Evolutionary conservation across 2,888 invertebrate species (phyloP), one percentile per base, ranked within the genome.

Genomic region (Sepioteuthis lessoniana): DNA sequence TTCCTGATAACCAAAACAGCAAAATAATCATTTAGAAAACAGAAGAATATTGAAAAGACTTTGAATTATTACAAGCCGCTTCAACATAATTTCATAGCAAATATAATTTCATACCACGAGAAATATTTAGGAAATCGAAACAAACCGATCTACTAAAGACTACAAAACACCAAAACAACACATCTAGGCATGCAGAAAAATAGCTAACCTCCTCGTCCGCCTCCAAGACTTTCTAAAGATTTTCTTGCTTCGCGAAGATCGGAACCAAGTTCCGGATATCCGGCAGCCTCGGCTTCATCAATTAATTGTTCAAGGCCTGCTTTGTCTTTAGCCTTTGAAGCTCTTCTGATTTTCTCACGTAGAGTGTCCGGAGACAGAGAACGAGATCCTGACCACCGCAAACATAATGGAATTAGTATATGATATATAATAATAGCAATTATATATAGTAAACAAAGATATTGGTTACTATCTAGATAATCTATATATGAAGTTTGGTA

Each of bases 201-300:
- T 25, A 8, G 42, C 92, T 47, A 92, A 92, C 92, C 92, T 92
- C 92, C 92, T 35, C 47, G 47, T n/a, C 92, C 46, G 46, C 92
- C 92, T 47, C 92, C 42, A 92, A 92, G 92, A 47, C 92, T 92
- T 16, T 92, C 47, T 35, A 92, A 35, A n/a, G 92, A 42, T n/a
- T 42, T 38, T 47, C 92, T 92, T 42, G 92, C 92, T 47, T 92
- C 47, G 1, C 46, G 47, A 31, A 92, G 92, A 46, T 92, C 92
- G n/a, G 42, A 47, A 47, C 92, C 92, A 92, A 92, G 92, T 92
- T 92, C 92, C n/a, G 92, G 92, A 46, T 92, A 92, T 46, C 47
- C 47, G 13, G 92, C 92, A 92, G n/a, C 42, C 38, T 92, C 92
- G 8, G 92, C 47, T n/a, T 92, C 76, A 16, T 21, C 46, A 10